Evolutionary conservation across 2,113 vertebrate species (phyloP), one percentile per base, ranked within the genome.

Genomic region (Equus przewalskii): DNA sequence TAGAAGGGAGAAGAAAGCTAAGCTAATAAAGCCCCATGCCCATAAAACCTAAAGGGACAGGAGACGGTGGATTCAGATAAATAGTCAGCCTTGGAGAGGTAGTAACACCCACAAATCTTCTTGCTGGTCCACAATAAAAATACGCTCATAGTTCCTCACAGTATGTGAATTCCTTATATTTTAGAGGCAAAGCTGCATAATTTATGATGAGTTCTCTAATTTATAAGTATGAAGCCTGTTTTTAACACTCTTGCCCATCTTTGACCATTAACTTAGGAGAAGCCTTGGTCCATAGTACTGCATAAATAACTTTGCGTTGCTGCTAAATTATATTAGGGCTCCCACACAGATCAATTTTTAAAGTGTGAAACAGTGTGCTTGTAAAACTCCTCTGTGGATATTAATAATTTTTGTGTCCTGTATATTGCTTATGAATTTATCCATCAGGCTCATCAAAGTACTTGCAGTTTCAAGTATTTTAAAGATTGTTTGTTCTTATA

Each of bases 401-500:
- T 54, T 41, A 95, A 67, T 24, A 91, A 58, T 82, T 78, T 83
- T 67, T 67, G 8, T 76, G 76, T 92, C 64, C n/a, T 82, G 3
- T 72, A 36, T 30, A 14, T 41, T 88, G 49, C 16, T 81, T 92
- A 72, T 81, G 41, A 73, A 69, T 92, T 84, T 90, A 88, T 36
- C 70, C 46, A 76, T 28, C 5, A 14, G 56, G 30, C 28, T 95
- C 46, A 84, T 85, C 60, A 56, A 93, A 88, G n/a, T 28, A 3
- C 65, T 91, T 92, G 9, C n/a, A 62, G 81, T 91, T 94, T 94
- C 60, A 94, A 94, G 64, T 46, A 78, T 76, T 84, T 76, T 81
- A 78, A 72, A 76, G 60, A 78, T 28, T 88, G 67, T 76, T 93
- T 94, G 65, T 72, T 91, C 49, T 80, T 94, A 92, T 49, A 95